phyloP scores from a whole-genome alignment of 2,888 invertebrate genomes.

The Suillia variegata region DNA sequence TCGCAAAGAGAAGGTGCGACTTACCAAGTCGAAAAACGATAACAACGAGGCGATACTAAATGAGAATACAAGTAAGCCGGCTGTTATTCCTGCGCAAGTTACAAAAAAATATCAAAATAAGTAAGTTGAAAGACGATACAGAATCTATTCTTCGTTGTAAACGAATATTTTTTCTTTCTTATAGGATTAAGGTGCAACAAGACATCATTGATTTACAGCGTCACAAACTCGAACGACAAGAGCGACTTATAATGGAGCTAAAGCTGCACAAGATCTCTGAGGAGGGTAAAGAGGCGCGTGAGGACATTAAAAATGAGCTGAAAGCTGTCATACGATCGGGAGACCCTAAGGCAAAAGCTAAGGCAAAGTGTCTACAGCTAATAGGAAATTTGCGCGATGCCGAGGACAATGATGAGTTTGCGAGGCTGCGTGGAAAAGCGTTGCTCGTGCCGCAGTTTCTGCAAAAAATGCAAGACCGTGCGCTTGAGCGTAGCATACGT shows the following conservation, averaged over 20 bases:
- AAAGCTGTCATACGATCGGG: conserved; percentile 65
- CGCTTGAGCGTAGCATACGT: conserved; percentile 66
- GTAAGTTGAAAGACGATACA: conserved; percentile 35
- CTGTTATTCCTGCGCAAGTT: conserved; percentile 31
- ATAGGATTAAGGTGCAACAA: conserved; percentile 74
- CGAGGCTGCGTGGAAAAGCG: conserved; percentile 53
- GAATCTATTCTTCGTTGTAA: not conserved
- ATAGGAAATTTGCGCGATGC: conserved; percentile 55
- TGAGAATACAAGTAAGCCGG: no score
- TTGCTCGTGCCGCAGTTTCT: conserved; percentile 69
- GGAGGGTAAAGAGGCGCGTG: conserved; percentile 68
- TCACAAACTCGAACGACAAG: conserved; percentile 73
- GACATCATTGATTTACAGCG: conserved; percentile 75
- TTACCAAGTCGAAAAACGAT: conserved; percentile 16
- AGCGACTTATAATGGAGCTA: conserved; percentile 73
- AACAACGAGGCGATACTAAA: conserved; percentile 30
- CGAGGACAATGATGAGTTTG: conserved; percentile 51
- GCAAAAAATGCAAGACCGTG: conserved; percentile 75
- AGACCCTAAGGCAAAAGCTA: conserved; percentile 65
- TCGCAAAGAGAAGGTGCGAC: conserved; percentile 49
- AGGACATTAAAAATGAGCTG: conserved; percentile 66
- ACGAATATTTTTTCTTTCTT: conserved; percentile 36
- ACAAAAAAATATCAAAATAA: conserved; percentile 59
- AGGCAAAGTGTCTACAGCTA: conserved; percentile 60
- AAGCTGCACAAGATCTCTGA: conserved; percentile 73